Conservation (phyloP, 2,113 vertebrate species). For the Sorex araneus region DNA sequence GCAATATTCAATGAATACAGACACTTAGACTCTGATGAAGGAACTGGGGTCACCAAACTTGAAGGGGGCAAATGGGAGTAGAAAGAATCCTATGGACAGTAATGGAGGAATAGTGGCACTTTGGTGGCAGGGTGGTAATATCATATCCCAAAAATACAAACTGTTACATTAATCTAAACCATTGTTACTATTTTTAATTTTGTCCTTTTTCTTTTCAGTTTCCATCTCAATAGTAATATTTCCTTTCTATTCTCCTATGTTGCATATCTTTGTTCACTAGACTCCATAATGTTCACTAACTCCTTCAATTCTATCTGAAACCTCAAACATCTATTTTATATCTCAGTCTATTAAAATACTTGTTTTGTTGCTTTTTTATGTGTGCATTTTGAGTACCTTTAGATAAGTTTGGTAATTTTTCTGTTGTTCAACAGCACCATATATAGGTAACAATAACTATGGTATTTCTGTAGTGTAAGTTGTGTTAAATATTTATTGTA, state of each 20-base stretch:
- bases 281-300: not conserved
- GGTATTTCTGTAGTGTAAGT: not conserved
- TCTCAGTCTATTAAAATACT: not conserved
- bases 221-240: not conserved
- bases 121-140: too few species aligned
- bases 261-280: not conserved
- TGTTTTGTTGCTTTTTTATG: slow-evolving; percentile 8
- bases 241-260: not conserved
- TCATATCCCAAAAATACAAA: too few species aligned
- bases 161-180: too few species aligned
- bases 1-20: too few species aligned
- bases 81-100: too few species aligned
- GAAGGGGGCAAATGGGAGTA: too few species aligned
- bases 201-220: not conserved
- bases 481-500: not conserved
- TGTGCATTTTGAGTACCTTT: not conserved
- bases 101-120: too few species aligned
- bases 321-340: not conserved
- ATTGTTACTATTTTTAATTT: too few species aligned
- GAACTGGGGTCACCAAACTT: too few species aligned
- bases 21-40: too few species aligned
- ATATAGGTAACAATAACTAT: not conserved
- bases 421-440: not conserved
- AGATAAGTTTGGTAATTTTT: not conserved
- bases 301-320: slow-evolving; percentile 14